Evolutionary conservation across 2,888 invertebrate genomes (phyloP), one percentile per base, ranked within the genome.

Genomic region (Meta bourneti): DNA sequence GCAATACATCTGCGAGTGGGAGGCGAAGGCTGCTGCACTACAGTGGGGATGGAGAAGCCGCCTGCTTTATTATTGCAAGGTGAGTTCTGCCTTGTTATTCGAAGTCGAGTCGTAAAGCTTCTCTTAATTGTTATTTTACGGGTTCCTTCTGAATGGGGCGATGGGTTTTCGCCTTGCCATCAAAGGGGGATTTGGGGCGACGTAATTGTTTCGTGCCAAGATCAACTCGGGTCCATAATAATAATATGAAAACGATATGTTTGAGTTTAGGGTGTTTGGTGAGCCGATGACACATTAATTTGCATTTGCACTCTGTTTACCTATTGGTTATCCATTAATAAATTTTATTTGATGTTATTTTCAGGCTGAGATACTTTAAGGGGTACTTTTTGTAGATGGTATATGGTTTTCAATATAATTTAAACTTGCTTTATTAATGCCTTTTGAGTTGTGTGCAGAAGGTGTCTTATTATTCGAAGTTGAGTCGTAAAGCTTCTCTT

Each of bases 41-140:
- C 34, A 34, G 34, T 48, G 54, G 52, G 71, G 20, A 11, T 70
- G 20, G n/a, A 16, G 72, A 54, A 54, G 20, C 51, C n/a, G 54
- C n/a, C 48, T 6, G 72, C 70, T 80, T 72, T 72, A 72, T 72
- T 79, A 79, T 52, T 72, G 80, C 79, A 87, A 80, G 87, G 81
- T 70, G 19, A 16, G 49, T 69, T 70, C 9, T 77, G 77, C n/a
- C 13, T 79, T 34, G n/a, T 79, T 79, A 19, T 51, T 51, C n/a
- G 13, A 51, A n/a, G 52, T n/a, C 61, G 61, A 16, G 61, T 79
- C 79, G 79, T 79, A 61, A 79, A 79, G 61, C 34, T 16, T 79
- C 16, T 20, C 16, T 54, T 79, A 61, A 79, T 79, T 79, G 61
- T 61, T 61, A 61, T 61, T 61, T 61, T 61, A 61, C 9, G 61